Conservation (phyloP, 2,888 invertebrate species). For the Sylvicola fuscatus region DNA sequence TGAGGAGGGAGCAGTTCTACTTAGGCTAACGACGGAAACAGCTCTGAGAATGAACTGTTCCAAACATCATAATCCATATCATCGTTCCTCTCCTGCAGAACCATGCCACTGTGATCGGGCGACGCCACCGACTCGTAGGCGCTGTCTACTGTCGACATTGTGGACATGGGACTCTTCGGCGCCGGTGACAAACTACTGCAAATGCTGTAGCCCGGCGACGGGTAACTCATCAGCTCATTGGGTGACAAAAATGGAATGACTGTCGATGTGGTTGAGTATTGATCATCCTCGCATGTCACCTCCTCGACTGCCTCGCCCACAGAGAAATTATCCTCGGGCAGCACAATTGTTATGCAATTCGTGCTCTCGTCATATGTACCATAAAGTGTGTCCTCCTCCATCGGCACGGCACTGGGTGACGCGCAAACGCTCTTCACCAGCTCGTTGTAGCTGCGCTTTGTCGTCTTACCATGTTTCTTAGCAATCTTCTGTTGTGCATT, state of each 20-base stretch:
- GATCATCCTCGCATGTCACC: conserved; percentile 24
- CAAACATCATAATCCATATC: conserved; percentile 38
- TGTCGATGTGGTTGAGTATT: conserved; percentile 3
- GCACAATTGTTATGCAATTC: conserved; percentile 51
- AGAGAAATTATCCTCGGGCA: conserved; percentile 31
- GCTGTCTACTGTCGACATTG: conserved; percentile 28
- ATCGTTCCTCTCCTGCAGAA: conserved; percentile 5
- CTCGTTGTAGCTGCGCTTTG: neutral
- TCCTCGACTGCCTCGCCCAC: conserved; percentile 27
- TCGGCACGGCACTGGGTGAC: neutral
- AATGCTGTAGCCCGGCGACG: neutral
- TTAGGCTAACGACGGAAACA: conserved; percentile 54
- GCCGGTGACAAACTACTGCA: neutral
- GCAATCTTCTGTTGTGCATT: conserved; percentile 2
- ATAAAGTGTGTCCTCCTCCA: conserved; percentile 36
- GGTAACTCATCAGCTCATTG: conserved; percentile 2
- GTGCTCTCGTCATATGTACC: conserved; percentile 51
- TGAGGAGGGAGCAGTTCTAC: no score
- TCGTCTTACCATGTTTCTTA: conserved; percentile 1
- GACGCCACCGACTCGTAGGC: conserved; percentile 47
- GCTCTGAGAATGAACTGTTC: conserved; percentile 54
- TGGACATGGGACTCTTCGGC: conserved; percentile 12
- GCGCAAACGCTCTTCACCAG: neutral
- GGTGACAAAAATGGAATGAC: conserved; percentile 4
- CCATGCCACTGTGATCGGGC: conserved; percentile 17